Percentiles rank a stretch among this genome's conserved stretches.
These are phyloP conservation scores for Hepsetus odoe DNA, from an alignment of 2,113 vertebrate species.

Conservation along the genomic window DNA sequence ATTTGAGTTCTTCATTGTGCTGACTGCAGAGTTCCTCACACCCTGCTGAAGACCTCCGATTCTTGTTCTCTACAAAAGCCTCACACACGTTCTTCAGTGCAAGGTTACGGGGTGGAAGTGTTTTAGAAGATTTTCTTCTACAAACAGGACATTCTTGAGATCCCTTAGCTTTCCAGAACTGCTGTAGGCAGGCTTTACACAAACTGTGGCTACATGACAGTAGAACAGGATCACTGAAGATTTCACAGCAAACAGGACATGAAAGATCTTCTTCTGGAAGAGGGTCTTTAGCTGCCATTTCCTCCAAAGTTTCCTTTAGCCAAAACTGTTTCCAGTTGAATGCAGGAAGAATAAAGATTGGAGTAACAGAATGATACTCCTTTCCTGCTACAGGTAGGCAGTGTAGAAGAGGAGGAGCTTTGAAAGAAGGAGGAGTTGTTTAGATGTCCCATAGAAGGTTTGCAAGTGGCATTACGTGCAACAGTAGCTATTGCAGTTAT, in stretches of 20 bases:
- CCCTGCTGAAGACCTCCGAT: neutral
- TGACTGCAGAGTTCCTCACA: neutral
- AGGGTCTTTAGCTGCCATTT: neutral
- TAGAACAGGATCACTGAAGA: constrained; percentile 37
- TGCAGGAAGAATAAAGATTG: neutral
- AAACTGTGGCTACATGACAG: constrained; percentile 39
- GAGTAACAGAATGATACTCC: neutral
- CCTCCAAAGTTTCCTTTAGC: neutral
- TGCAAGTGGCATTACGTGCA: too few relatives aligned
- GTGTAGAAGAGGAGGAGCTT: neutral
- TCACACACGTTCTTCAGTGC: constrained; percentile 36
- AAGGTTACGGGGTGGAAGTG: constrained; percentile 19
- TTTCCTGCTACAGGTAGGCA: neutral
- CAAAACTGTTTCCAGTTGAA: neutral
- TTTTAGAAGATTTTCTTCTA: neutral
- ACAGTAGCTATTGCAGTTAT: too few relatives aligned
- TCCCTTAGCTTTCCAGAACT: constrained; percentile 6
- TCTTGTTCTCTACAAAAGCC: neutral
- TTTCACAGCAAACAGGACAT: constrained; percentile 11
- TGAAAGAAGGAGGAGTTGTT: too few relatives aligned
- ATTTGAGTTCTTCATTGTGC: constrained; percentile 26
- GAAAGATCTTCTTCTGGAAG: constrained; percentile 5
- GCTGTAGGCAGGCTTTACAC: constrained; percentile 26
- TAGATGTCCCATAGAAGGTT: too few relatives aligned
- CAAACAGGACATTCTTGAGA: neutral